phyloP scores from a whole-genome alignment of 2,797 vertebrate species.

The Remorina albescens region DNA sequence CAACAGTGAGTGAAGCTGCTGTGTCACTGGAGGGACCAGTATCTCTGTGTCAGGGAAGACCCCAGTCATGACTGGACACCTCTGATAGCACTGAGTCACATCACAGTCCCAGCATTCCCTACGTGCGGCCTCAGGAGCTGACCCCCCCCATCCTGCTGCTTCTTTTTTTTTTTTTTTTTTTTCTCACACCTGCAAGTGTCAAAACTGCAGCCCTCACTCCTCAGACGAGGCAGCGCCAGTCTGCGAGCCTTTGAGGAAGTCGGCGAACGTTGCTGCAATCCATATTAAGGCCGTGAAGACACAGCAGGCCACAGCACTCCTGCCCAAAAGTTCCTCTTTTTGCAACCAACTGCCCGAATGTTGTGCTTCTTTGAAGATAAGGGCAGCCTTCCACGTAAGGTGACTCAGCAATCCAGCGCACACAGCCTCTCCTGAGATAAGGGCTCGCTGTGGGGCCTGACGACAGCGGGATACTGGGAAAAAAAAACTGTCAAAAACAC shows the following conservation, averaged over 20 bases:
- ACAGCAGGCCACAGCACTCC: slow-evolving; percentile 67
- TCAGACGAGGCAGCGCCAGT: not conserved
- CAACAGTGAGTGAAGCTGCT: slow-evolving; percentile 43
- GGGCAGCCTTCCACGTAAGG: slow-evolving; percentile 79
- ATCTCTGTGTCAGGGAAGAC: slow-evolving; percentile 62
- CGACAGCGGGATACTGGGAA: slow-evolving; percentile 73
- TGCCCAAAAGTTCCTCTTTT: slow-evolving; percentile 80
- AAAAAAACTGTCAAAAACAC: slow-evolving; percentile 42
- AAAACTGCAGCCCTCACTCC: slow-evolving; percentile 4
- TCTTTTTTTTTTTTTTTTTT: not conserved
- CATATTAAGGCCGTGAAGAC: slow-evolving; percentile 60
- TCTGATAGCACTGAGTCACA: slow-evolving; percentile 70
- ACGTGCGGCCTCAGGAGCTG: slow-evolving; percentile 34
- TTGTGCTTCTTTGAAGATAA: slow-evolving; percentile 85
- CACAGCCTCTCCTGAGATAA: slow-evolving; percentile 82
- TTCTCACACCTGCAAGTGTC: not conserved
- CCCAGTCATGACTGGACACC: slow-evolving; percentile 52
- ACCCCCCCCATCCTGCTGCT: not conserved
- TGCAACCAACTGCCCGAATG: slow-evolving; percentile 84
- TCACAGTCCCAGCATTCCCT: slow-evolving; percentile 66
- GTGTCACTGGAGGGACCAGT: slow-evolving; percentile 67
- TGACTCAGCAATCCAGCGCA: slow-evolving; percentile 85
- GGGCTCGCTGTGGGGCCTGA: slow-evolving; percentile 58
- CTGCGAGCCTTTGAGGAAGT: slow-evolving; percentile 68
- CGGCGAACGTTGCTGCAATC: slow-evolving; percentile 66